A percentile compares a stretch with the other conserved stretches of the same genome.
Conservation (phyloP, 1,140 invertebrate genomes). For the Drosophila jambulina region DNA sequence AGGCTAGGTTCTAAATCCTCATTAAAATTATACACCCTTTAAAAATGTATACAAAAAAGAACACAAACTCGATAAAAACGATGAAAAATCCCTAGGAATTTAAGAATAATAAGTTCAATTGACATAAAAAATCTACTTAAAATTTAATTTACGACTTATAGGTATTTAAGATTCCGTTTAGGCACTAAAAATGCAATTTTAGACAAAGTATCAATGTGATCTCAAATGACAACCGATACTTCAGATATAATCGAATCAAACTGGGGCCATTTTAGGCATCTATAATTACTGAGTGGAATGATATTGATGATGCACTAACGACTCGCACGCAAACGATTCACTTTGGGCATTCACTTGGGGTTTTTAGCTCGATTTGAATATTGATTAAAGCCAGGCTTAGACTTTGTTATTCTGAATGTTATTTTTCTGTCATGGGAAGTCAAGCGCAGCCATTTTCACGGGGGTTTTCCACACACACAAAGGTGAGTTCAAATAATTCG, state of each 20-base stretch:
- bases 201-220: neutral
- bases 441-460: constrained; percentile 63
- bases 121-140: neutral
- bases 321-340: constrained; percentile 13
- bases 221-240: neutral
- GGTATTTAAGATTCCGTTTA: neutral
- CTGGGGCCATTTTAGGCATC: constrained; percentile 3
- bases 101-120: neutral
- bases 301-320: constrained; percentile 9
- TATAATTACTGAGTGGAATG: neutral
- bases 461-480: constrained; percentile 32
- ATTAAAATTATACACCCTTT: neutral
- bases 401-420: constrained; percentile 16
- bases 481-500: constrained; percentile 17
- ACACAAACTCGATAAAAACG: neutral
- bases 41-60: neutral
- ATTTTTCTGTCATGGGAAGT: constrained; percentile 17
- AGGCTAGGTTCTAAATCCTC: neutral
- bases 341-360: constrained; percentile 1
- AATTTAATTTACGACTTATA: neutral
- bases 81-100: neutral
- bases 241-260: neutral
- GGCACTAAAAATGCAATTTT: neutral
- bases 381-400: constrained; percentile 44
- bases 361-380: constrained; percentile 26